Evolutionary conservation across 2,888 invertebrate genomes (phyloP).

Genomic region (Drosophila paramelanica): DNA sequence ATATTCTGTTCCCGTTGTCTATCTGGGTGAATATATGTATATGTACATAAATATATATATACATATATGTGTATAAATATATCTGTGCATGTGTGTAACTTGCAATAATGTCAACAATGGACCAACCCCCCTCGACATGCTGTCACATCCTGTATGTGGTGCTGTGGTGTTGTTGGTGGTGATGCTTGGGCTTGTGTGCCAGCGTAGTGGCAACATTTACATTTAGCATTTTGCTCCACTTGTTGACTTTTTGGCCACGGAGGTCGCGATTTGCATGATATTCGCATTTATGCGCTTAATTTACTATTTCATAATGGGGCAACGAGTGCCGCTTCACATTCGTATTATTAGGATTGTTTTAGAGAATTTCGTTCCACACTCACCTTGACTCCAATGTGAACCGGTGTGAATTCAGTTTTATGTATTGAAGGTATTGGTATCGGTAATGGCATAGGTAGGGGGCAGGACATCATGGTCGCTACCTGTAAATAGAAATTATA

Average conservation of each 20-base stretch:
- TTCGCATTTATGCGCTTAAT: conserved; percentile 74
- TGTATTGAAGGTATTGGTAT: conserved; percentile 85
- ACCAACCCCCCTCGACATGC: conserved; percentile 53
- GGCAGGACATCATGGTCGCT: conserved; percentile 86
- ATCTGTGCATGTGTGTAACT: not conserved
- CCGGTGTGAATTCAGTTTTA: conserved; percentile 84
- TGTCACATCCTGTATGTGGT: conserved; percentile 58
- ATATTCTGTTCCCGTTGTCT: conserved; percentile 26
- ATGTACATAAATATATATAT: not conserved
- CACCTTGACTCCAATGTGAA: conserved; percentile 85
- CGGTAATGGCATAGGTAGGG: conserved; percentile 85
- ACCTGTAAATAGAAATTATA: conserved; percentile 78
- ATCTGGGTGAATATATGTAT: conserved; percentile 32
- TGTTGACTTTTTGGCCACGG: conserved; percentile 61
- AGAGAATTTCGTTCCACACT: conserved; percentile 40
- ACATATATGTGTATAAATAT: not conserved
- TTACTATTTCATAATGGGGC: conserved; percentile 74
- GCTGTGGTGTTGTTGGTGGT: conserved; percentile 10
- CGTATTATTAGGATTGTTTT: conserved; percentile 13
- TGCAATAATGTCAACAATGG: conserved; percentile 79
- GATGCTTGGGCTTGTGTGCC: conserved; percentile 42
- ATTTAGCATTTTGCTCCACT: conserved; percentile 73
- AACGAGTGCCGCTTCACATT: conserved; percentile 16
- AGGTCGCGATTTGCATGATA: conserved; percentile 74
- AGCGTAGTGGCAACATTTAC: conserved; percentile 64